Base-by-base conservation (phyloP, 92 coral and sea anemone species). In the Muricea muricata region DNA sequence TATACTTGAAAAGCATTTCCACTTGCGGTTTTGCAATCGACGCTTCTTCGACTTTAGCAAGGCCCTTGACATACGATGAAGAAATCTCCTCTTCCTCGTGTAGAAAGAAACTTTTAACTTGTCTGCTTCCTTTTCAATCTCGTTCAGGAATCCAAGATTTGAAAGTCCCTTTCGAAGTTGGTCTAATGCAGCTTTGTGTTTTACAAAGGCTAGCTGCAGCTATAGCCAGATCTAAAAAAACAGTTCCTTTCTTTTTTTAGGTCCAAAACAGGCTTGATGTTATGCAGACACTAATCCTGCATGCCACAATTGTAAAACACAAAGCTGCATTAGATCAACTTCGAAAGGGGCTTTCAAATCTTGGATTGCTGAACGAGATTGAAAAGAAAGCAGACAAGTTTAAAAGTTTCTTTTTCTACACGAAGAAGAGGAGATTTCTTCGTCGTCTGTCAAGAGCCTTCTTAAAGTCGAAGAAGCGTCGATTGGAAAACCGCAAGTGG, bases 271-370 rank as follows among this genome's bases (percentile, higher is more conserved):
- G 56, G 71, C 50, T 50, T 50, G 87, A 84, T 21, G 37, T 84
- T 7, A 52, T 86, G 37, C 93, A 90, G 21, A 56, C 84, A 33
- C 84, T 90, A 4, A 56, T 78, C 31, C 65, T 79, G 26, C 84
- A 81, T 68, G 79, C 65, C 57, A 75, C 87, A n/a, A 55, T 86
- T 25, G 61, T 81, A 6, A 89, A 89, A 57, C 82, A 83, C 58
- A 89, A 85, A 75, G 81, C 81, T 37, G 69, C 69, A 55, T 75
- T 89, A 54, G 93, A 89, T 45, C 93, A 89, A 48, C 56, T 88
- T 50, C 66, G 92, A 55, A 88, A 85, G 37, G 86, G 92, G 41
- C 69, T 85, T 28, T 33, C 57, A 75, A 65, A 52, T 11, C 87
- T 89, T 78, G 84, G 72, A 14, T 55, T 89, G 34, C 84, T 80